phyloP scores from a whole-genome alignment of 2,888 invertebrate species.

The Andrena dorsata region DNA sequence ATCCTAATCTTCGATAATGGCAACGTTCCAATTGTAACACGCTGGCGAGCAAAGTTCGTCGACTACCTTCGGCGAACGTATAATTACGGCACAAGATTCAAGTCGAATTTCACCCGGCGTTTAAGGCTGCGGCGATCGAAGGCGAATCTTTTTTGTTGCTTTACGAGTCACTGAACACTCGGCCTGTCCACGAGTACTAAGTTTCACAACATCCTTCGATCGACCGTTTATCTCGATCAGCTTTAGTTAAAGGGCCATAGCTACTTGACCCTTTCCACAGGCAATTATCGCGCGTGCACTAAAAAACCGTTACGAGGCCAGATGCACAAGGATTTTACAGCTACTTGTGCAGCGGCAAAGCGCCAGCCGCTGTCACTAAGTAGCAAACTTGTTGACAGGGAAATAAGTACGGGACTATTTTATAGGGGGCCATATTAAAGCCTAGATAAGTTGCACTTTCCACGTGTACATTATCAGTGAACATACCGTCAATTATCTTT shows the following conservation, averaged over 20 bases:
- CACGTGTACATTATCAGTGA: background rate
- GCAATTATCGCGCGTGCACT: constrained; percentile 9
- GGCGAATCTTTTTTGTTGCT: constrained; percentile 33
- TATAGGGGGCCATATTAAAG: no score
- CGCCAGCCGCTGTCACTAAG: background rate
- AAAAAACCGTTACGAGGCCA: constrained; percentile 20
- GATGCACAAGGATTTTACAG: background rate
- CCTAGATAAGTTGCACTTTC: constrained; percentile 16
- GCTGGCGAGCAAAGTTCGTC: background rate
- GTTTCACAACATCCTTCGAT: constrained; percentile 38
- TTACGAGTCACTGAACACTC: constrained; percentile 52
- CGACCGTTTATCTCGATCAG: constrained; percentile 20
- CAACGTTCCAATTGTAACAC: background rate
- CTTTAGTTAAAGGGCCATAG: constrained; percentile 54
- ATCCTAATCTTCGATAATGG: background rate
- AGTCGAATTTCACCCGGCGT: constrained; percentile 31
- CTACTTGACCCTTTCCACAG: constrained; percentile 55
- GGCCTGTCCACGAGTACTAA: background rate
- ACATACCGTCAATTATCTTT: constrained; percentile 5
- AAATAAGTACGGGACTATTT: constrained; percentile 8
- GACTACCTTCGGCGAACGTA: constrained; percentile 12
- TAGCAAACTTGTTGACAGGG: background rate
- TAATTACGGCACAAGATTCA: constrained; percentile 14
- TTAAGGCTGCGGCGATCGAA: constrained; percentile 27
- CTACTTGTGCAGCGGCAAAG: background rate